Conservation (phyloP, 2,888 invertebrate species). For the Stegana nigrithorax region DNA sequence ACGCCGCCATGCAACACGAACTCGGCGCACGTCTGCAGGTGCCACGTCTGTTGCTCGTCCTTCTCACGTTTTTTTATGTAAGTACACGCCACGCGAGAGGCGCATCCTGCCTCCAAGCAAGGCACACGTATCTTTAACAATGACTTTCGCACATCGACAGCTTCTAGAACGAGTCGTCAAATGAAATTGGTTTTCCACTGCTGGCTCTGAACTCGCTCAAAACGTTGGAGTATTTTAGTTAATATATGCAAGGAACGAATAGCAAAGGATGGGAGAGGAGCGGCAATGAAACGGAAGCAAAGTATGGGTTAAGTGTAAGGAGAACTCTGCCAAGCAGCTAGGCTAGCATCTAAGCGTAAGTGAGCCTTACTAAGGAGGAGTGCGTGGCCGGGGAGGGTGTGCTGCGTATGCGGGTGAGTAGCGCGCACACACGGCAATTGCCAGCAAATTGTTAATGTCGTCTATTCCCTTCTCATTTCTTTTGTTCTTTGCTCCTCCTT, state of each 20-base stretch:
- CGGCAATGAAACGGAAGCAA: too few relatives aligned
- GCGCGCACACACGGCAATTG: too few relatives aligned
- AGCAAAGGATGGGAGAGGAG: too few relatives aligned
- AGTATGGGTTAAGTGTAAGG: too few relatives aligned
- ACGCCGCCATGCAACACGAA: constrained; percentile 74
- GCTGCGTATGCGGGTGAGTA: too few relatives aligned
- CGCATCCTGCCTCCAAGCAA: too few relatives aligned
- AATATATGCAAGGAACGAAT: neutral
- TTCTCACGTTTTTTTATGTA: constrained; percentile 47
- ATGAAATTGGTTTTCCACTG: constrained; percentile 36
- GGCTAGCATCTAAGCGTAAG: constrained; percentile 5
- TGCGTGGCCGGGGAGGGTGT: neutral
- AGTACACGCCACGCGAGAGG: constrained; percentile 29
- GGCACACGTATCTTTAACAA: neutral
- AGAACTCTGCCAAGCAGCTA: constrained; percentile 12
- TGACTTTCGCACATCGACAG: constrained; percentile 24
- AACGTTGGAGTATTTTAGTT: constrained; percentile 9
- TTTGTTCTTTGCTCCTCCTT: too few relatives aligned
- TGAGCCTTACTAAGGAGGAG: constrained; percentile 6
- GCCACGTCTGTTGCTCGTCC: constrained; percentile 57
- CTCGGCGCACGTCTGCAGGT: constrained; percentile 57
- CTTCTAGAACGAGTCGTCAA: constrained; percentile 44
- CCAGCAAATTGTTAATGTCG: too few relatives aligned
- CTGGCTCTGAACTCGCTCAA: constrained; percentile 12
- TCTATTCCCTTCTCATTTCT: too few relatives aligned